A percentile compares a stretch with the other conserved stretches of the same genome.
These are phyloP conservation scores for Propithecus perrieri DNA, from an alignment of 2,797 vertebrate genomes.

Conservation along the genomic window DNA sequence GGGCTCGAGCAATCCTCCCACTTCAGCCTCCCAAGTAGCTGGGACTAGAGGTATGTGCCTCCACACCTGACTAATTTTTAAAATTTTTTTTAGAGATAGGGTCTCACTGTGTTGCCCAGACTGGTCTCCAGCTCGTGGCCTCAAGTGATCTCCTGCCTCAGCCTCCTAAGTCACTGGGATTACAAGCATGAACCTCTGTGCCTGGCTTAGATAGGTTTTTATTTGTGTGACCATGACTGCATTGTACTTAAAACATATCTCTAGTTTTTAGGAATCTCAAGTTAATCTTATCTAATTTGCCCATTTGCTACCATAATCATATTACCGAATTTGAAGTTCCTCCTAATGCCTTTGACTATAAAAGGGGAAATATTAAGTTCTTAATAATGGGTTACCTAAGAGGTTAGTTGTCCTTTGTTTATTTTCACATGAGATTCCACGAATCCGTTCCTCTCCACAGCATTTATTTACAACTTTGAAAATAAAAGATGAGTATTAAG, in stretches of 20 bases:
- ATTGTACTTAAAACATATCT: not conserved
- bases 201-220: not conserved
- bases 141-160: not conserved
- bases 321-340: not conserved
- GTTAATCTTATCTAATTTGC: not conserved
- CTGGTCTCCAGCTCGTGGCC: not conserved
- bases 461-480: constrained; percentile 18
- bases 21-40: not conserved
- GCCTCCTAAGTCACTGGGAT: not conserved
- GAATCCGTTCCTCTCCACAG: not conserved
- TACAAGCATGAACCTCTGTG: not conserved
- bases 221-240: not conserved
- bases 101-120: not conserved
- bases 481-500: constrained; percentile 11
- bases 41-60: not conserved
- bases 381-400: not conserved
- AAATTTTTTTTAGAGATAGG: not conserved
- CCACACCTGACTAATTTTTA: not conserved
- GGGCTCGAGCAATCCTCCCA: not conserved
- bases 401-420: not conserved
- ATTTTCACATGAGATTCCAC: constrained; percentile 16
- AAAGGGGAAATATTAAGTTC: not conserved
- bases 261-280: not conserved
- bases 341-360: not conserved
- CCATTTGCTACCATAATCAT: not conserved